Conservation (phyloP, 2,797 vertebrate genomes). For the Parambassis ranga region DNA sequence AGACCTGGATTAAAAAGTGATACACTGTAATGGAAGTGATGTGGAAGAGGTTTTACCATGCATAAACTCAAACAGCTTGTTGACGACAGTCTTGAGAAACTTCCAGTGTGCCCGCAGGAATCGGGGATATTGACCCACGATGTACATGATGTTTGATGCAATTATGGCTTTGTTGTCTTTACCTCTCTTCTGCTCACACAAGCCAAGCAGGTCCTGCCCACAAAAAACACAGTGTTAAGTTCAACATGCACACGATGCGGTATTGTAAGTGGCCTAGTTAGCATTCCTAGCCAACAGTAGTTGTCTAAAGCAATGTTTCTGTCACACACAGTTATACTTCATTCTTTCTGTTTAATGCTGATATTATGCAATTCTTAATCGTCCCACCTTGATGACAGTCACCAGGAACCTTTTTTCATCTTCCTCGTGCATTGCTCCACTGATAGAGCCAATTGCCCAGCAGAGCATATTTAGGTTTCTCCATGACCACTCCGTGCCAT, state of each 20-base stretch:
- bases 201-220: constrained; percentile 90
- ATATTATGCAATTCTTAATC: too few species aligned
- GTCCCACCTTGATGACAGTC: constrained; percentile 93
- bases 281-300: too few species aligned
- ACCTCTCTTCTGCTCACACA: constrained; percentile 97
- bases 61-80: constrained; percentile 99
- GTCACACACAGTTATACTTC: not conserved
- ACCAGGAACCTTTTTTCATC: constrained; percentile 98
- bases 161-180: constrained; percentile 99
- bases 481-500: constrained; percentile 97
- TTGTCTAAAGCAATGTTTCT: not conserved
- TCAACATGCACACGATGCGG: not conserved
- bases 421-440: constrained; percentile 98
- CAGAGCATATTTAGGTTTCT: constrained; percentile 97
- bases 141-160: constrained; percentile 99
- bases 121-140: constrained; percentile 95
- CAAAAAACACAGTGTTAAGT: not conserved
- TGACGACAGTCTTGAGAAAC: constrained; percentile 97
- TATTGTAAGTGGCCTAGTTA: too few species aligned
- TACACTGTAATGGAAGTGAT: too few species aligned
- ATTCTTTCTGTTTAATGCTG: not conserved
- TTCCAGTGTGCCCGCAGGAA: constrained; percentile 98
- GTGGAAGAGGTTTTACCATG: constrained; percentile 83
- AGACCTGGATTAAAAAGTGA: too few species aligned
- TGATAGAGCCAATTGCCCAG: constrained; percentile 98